Base-by-base conservation (phyloP, 1,140 invertebrate species). In the Cherax quadricarinatus region DNA sequence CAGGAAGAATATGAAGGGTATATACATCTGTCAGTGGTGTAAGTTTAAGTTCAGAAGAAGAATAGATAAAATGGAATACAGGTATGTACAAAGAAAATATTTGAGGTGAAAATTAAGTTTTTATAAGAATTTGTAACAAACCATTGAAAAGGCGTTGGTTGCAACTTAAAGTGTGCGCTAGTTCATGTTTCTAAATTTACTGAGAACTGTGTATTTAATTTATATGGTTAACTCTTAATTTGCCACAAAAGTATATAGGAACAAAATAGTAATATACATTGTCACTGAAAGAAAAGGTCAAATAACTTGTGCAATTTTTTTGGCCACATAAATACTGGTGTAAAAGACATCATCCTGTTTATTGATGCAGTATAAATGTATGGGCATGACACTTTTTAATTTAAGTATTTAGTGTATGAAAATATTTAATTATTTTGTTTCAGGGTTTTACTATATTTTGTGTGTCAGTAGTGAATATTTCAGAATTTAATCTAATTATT, bases 31-130 rank as follows among this genome's bases (percentile, higher is more conserved):
- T 75, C 70, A 75, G 70, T 75, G 70, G 70, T 75, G 62, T 75
- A 75, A 30, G 70, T 75, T 75, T 75, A 75, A 75, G 70, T 75
- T 75, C 70, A 30, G 70, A 75, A 75, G 70, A 75, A 75, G 66
- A 70, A 14, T 5, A 75, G n/a, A 30, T 75, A 7, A 75, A 75
- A 30, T 75, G 70, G 70, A 75, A 24, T 30, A 30, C 30, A 2
- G 30, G 30, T 9, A 75, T 30, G 70, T 7, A 10, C 6, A 75
- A 75, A 75, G 6, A 70, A 18, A 18, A n/a, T 70, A 70, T 70
- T 18, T 70, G n/a, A 75, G 6, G 70, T 30, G 70, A 30, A 21
- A 75, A 75, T 18, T 75, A 7, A 30, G 12, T 30, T 30, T 75
- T 75, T 70, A n/a, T 70, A 70, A 6, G 14, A 57, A 57, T 57